Base-by-base conservation (phyloP, 2,113 vertebrate species). In the Melanerpes aurifrons region DNA sequence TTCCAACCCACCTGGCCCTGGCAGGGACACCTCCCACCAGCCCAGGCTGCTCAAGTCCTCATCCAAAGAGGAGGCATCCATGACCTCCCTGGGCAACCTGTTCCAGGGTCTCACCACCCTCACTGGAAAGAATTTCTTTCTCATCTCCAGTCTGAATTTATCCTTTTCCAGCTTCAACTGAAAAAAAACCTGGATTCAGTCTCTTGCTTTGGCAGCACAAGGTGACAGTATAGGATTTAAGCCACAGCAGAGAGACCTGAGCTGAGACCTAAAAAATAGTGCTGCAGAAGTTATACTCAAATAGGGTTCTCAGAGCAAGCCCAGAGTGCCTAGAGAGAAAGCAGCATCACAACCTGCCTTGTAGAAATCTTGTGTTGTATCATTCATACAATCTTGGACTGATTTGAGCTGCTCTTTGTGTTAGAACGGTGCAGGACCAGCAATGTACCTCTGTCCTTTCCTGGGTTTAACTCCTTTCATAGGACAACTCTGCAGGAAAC, bases 181-280 rank as follows among this genome's bases (percentile, higher is more conserved):
- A 70, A 77, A 24, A 31, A 40, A 87, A 90, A 71, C 35, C 3
- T 40, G 7, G 10, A 56, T 85, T 93, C 1, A 0, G 29, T 58
- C 26, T 18, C 29, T 28, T 1, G 0, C 3, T 77, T 12, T 64
- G 64, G 31, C 32, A 73, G 24, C 6, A 54, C 0, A 3, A 29
- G 21, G 21, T 37, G 29, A 57, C 7, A 57, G 4, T 0, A 80
- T 25, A 71, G 64, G 29, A 35, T 50, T 70, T 62, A 76, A 12
- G 7, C 61, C 89, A 12, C 28, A 73, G 19, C 26, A 1, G 1
- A 72, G 70, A 18, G 3, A 77, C 67, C 4, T 45, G 47, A 14
- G 3, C 56, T 62, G 29, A 64, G 19, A 84, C 10, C 19, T 75
- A 19, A n/a, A 35, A 47, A n/a, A 15, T 2, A 31, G 24, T 47